Conservation (phyloP, 2,888 invertebrate species). For the Hecatera dysodea region DNA sequence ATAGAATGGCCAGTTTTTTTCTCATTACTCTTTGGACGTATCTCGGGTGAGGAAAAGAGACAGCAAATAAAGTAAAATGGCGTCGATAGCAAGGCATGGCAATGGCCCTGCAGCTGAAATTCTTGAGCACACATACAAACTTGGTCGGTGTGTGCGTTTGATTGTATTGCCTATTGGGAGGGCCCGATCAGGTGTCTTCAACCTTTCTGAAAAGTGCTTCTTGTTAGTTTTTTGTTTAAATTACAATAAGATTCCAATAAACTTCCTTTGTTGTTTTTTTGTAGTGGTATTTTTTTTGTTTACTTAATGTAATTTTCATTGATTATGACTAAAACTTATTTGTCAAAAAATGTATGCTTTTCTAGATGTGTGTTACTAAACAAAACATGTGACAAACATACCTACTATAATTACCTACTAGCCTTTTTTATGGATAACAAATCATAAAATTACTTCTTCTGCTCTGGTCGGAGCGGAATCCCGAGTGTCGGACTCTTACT, state of each 20-base stretch:
- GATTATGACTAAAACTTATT: too few species aligned
- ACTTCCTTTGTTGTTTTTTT: neutral
- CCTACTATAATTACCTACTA: too few species aligned
- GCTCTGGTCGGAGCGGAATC: too few species aligned
- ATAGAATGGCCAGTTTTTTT: constrained; percentile 69
- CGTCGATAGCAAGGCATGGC: constrained; percentile 79
- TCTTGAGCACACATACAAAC: constrained; percentile 80
- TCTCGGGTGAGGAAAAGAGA: constrained; percentile 75
- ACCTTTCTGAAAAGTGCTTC: constrained; percentile 67
- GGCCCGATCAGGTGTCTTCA: constrained; percentile 75
- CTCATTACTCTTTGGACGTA: constrained; percentile 67
- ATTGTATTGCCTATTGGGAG: constrained; percentile 77
- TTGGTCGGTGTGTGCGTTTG: constrained; percentile 75
- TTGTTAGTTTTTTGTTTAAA: neutral
- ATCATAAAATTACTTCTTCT: too few species aligned
- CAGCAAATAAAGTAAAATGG: constrained; percentile 84
- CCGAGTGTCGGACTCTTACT: too few species aligned
- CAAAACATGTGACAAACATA: too few species aligned
- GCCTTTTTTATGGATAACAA: too few species aligned
- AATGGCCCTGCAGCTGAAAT: constrained; percentile 79
- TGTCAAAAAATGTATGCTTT: too few species aligned
- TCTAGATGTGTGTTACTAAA: too few species aligned
- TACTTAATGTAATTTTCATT: too few species aligned
- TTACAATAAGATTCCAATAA: constrained; percentile 3
- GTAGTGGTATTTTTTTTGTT: too few species aligned